Evolutionary conservation across 2,888 invertebrate genomes (phyloP), one percentile per base, ranked within the genome.

Genomic region (Lasioglossum calceatum): DNA sequence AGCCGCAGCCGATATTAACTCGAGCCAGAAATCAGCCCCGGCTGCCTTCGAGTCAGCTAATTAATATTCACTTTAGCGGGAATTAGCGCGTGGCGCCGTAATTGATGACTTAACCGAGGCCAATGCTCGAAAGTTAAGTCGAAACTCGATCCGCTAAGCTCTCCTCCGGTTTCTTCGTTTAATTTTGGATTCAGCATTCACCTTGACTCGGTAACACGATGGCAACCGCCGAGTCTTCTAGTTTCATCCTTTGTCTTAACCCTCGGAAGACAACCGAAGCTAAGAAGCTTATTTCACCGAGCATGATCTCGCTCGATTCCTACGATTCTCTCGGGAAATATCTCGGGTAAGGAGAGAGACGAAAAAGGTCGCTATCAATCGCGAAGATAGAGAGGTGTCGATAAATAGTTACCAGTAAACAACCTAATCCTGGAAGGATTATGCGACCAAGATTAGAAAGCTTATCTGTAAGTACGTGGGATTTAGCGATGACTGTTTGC

Each of bases 91-190:
- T 67, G 74, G 44, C 81, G 54, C 14, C 79, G 75, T 85, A 85
- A 87, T 88, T 87, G 85, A 88, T 82, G 80, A 87, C 78, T 82
- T 64, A 85, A 70, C 88, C 81, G 82, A 82, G 85, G 64, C 72
- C 80, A 58, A 39, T 72, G 75, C 64, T 47, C 54, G 70, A 79
- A 79, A 80, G 84, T 82, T 84, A 82, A 87, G 84, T 61, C 71
- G 87, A 71, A 87, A 67, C 79, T 50, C 64, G 85, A 87, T 75
- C 77, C 64, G 50, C 23, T 42, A 14, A 27, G 39, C 23, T 47
- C 32, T 84, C 39, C 78, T 79, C 77, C 32, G 73, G 81, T 79
- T 79, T 76, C 77, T 72, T 61, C 80, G 32, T 73, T 79, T 73
- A 77, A 84, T 84, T 81, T 73, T 58, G 61, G 79, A 70, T 58